Percentiles rank a stretch among this genome's conserved stretches.
Evolutionary conservation across 2,113 vertebrate species (phyloP).

Genomic region (Albula goreensis): DNA sequence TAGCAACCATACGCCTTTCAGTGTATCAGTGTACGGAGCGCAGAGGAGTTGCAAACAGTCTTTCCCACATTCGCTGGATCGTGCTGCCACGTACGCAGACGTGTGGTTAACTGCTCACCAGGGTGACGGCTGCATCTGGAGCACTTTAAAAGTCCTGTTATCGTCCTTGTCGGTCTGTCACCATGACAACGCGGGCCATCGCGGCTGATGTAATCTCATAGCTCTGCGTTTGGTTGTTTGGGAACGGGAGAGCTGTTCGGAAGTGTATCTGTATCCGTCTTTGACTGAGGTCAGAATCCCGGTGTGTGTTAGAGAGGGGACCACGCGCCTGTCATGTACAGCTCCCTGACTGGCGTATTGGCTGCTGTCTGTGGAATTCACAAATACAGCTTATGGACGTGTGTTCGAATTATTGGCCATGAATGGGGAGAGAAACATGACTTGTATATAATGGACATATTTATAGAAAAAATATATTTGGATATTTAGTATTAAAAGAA

Average conservation of each 20-base stretch:
- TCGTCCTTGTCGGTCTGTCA: constrained; percentile 57
- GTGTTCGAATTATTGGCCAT: not conserved
- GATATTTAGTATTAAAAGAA: constrained; percentile 52
- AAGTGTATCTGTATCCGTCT: not conserved
- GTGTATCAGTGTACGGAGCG: not conserved
- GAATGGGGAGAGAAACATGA: constrained; percentile 44
- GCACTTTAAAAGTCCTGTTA: constrained; percentile 68
- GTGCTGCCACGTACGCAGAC: not conserved
- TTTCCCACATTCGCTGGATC: not conserved
- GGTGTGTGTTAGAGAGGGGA: not conserved
- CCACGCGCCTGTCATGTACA: constrained; percentile 3
- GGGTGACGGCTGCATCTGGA: constrained; percentile 62
- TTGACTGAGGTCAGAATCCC: not conserved
- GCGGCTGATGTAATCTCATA: constrained; percentile 35
- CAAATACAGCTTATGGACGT: constrained; percentile 7
- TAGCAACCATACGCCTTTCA: not conserved
- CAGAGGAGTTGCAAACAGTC: constrained; percentile 6
- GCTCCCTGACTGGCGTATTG: not conserved
- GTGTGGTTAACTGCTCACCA: not conserved
- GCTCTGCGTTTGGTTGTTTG: not conserved
- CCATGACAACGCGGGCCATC: constrained; percentile 43
- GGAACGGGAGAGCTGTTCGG: not conserved
- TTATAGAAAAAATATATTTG: constrained; percentile 50
- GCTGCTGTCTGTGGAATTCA: constrained; percentile 14
- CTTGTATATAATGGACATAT: constrained; percentile 45